phyloP scores from a whole-genome alignment of 2,888 invertebrate species.

The Chrysodeixis includens region DNA sequence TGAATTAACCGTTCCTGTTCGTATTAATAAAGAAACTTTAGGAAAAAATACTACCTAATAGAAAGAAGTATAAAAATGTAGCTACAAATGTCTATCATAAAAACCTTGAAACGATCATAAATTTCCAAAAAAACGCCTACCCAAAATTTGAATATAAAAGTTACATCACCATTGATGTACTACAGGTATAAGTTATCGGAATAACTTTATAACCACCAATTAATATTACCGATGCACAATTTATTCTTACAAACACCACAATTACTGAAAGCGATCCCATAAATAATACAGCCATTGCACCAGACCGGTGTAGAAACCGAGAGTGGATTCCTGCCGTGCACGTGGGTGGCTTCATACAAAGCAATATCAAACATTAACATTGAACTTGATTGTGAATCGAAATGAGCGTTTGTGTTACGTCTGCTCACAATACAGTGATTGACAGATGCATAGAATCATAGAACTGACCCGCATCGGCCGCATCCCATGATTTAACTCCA shows the following conservation, averaged over 20 bases:
- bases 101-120: background rate
- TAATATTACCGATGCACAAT: constrained; percentile 47
- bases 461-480: constrained; percentile 32
- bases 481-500: constrained; percentile 33
- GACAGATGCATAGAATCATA: constrained; percentile 37
- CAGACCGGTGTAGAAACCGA: constrained; percentile 56
- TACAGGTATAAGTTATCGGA: background rate
- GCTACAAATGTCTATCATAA: background rate
- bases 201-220: constrained; percentile 38
- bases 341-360: constrained; percentile 58
- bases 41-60: background rate
- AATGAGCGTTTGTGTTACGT: constrained; percentile 46
- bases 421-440: constrained; percentile 43
- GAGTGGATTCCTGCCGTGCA: constrained; percentile 56
- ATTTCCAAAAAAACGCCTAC: background rate
- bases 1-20: constrained; percentile 11
- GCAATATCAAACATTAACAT: constrained; percentile 37
- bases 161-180: constrained; percentile 28
- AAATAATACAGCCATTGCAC: constrained; percentile 51
- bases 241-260: constrained; percentile 47
- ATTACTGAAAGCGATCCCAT: constrained; percentile 53
- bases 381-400: constrained; percentile 49
- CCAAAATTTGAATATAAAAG: constrained; percentile 7
- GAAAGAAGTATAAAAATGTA: background rate
- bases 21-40: background rate